phyloP scores from a whole-genome alignment of 2,888 invertebrate species.

The Chesias legatella region DNA sequence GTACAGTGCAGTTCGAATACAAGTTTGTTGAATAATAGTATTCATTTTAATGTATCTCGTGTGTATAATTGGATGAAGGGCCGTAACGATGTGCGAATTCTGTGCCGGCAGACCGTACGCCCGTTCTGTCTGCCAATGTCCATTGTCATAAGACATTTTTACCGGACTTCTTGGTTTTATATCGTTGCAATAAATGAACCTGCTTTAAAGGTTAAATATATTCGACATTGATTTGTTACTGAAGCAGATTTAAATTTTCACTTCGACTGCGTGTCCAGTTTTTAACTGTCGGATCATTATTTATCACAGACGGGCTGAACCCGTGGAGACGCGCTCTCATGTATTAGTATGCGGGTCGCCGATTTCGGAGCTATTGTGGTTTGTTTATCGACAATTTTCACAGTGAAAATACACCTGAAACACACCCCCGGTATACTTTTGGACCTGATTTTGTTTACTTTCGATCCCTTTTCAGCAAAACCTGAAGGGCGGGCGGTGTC shows the following conservation, averaged over 20 bases:
- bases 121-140: constrained; percentile 8
- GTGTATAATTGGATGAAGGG: constrained; percentile 39
- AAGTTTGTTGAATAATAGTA: constrained; percentile 13
- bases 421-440: constrained; percentile 15
- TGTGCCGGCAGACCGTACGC: constrained; percentile 14
- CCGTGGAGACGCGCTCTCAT: constrained; percentile 32
- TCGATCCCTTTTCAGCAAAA: constrained; percentile 25
- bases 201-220: too few species aligned
- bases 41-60: constrained; percentile 19
- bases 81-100: constrained; percentile 22
- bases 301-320: background rate
- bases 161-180: too few species aligned
- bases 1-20: too few species aligned
- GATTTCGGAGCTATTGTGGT: constrained; percentile 44
- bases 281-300: too few species aligned
- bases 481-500: constrained; percentile 14
- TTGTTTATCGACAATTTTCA: constrained; percentile 58
- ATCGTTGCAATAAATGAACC: too few species aligned
- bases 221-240: too few species aligned
- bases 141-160: constrained; percentile 16
- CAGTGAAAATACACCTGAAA: constrained; percentile 45
- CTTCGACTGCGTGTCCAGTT: too few species aligned
- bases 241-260: too few species aligned
- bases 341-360: constrained; percentile 51
- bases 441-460: constrained; percentile 45